Base-by-base conservation (phyloP, 2,797 vertebrate species). In the Arctocebus calabarensis region DNA sequence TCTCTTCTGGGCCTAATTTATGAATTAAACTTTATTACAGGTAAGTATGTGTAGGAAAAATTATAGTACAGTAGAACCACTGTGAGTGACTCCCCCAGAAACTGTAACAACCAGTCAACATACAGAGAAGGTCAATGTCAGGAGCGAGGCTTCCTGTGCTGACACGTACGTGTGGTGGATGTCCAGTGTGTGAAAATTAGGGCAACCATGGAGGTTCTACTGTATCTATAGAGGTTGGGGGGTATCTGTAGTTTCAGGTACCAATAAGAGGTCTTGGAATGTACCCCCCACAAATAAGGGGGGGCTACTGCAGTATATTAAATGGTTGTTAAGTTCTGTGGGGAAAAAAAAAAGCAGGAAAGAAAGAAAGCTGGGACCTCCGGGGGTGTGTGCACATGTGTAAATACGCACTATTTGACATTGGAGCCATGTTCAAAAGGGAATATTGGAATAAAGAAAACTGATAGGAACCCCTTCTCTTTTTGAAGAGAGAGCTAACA, bases 311-410 rank as follows among this genome's bases (percentile, higher is more conserved):
- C 8, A 91, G 48, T 55, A 48, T 32, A 48, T 22, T 25, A 84
- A 37, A 87, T 13, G 32, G 10, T 48, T 22, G 9, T 48, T 48
- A 73, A 74, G 78, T 17, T 16, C 34, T 62, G 61, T 8, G 14
- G 71, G 85, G 88, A 40, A 73, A 83, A 84, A 93, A 48, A 43
- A 85, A 91, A 84, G 19, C 32, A 61, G 7, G 59, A 43, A 83
- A 91, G 40, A 55, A 55, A 71, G 74, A 34, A 7, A 5, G 45
- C 43, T 43, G 8, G 5, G 29, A 90, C 71, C 61, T 57, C 1
- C 52, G 32, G 40, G 14, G 1, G 16, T 71, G 52, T 45, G 20
- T 14, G 32, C 48, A 48, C 43, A 43, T 12, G 6, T 57, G 19
- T 12, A 66, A 48, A 78, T 25, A 37, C 45, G 52, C 3, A 85